A percentile compares a stretch with the other conserved stretches of the same genome.
phyloP scores from a whole-genome alignment of 2,797 vertebrate species.

The Clamator glandarius region DNA sequence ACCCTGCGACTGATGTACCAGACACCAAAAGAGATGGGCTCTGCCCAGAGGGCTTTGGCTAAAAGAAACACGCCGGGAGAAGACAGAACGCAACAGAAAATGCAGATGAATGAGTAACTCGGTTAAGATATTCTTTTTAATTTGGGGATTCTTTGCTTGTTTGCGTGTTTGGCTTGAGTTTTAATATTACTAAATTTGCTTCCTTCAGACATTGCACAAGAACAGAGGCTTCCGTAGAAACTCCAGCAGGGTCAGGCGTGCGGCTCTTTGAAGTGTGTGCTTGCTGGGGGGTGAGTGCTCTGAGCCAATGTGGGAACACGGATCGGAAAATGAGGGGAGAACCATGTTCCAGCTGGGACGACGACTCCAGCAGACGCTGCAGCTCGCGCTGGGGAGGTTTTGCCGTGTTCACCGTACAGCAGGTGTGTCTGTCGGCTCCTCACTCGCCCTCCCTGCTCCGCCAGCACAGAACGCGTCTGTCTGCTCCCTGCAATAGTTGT shows the following conservation, averaged over 20 bases:
- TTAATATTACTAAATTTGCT: conserved; percentile 28
- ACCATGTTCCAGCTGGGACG: neutral
- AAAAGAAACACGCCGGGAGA: conserved; percentile 7
- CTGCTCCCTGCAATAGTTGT: conserved; percentile 67
- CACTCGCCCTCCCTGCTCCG: neutral
- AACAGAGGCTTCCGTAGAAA: conserved; percentile 18
- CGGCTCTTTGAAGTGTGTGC: neutral
- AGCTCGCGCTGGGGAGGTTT: neutral
- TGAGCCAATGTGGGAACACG: neutral
- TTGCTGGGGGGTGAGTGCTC: neutral
- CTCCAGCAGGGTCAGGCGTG: conserved; percentile 37
- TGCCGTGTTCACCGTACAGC: neutral
- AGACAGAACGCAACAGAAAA: conserved; percentile 11
- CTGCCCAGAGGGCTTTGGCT: conserved; percentile 63
- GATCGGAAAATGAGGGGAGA: neutral
- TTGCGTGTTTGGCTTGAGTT: conserved; percentile 50
- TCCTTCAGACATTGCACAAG: conserved; percentile 51
- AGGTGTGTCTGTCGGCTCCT: conserved; percentile 7
- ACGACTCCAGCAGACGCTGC: neutral
- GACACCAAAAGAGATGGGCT: conserved; percentile 65
- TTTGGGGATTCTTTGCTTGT: conserved; percentile 7
- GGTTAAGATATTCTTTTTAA: conserved; percentile 29
- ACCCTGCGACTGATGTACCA: conserved; percentile 60
- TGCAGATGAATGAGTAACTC: conserved; percentile 55
- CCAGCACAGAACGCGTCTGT: neutral